phyloP scores from a whole-genome alignment of 2,797 vertebrate species.

The Notolepis coatsorum region DNA sequence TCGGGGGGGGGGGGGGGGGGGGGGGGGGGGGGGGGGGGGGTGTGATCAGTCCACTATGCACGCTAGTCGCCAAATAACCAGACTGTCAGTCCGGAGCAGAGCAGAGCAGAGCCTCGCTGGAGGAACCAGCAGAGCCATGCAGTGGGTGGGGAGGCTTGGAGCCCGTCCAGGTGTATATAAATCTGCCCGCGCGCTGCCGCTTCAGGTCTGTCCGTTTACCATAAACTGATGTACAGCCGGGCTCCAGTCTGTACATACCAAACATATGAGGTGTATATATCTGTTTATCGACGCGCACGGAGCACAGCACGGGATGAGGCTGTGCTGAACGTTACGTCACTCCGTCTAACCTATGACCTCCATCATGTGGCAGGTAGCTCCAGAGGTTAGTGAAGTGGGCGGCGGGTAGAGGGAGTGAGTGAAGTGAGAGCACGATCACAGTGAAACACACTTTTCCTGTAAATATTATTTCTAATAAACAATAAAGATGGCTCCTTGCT shows the following conservation, averaged over 20 bases:
- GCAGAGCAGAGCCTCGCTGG: conserved; percentile 1
- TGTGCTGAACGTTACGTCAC: background rate
- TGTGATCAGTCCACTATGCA: conserved; percentile 39
- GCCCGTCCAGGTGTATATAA: conserved; percentile 10
- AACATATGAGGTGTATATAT: too few relatives aligned
- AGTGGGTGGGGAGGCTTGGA: conserved; percentile 19
- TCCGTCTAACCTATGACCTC: background rate
- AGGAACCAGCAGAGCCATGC: conserved; percentile 11
- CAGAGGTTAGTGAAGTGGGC: background rate
- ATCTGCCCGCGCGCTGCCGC: background rate
- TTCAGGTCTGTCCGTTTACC: conserved; percentile 8
- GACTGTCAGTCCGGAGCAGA: conserved; percentile 27
- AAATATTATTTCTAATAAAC: conserved; percentile 55
- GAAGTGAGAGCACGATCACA: conserved; percentile 23
- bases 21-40: background rate
- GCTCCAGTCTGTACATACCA: background rate
- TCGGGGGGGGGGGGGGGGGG: conserved; percentile 16
- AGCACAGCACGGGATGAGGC: too few relatives aligned
- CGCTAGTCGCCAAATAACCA: conserved; percentile 25
- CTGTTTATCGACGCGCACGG: too few relatives aligned
- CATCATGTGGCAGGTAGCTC: background rate
- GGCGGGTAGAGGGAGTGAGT: conserved; percentile 14
- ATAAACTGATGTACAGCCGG: conserved; percentile 3
- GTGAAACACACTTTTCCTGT: conserved; percentile 1
- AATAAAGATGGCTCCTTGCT: conserved; percentile 45